phyloP scores from a whole-genome alignment of 2,888 invertebrate genomes.

The Drosophila yooni region DNA sequence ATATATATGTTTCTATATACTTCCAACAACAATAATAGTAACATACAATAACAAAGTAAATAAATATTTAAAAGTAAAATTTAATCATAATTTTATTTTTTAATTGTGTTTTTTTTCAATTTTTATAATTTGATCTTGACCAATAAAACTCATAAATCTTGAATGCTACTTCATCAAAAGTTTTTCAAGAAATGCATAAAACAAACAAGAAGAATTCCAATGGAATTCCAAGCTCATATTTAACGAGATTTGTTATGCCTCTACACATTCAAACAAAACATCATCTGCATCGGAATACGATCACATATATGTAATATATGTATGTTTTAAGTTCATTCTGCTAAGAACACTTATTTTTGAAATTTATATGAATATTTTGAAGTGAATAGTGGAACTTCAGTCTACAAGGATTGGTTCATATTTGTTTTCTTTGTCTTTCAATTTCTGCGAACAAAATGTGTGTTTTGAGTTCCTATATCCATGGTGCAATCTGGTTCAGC shows the following conservation, averaged over 20 bases:
- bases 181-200: too few relatives aligned
- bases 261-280: not conserved
- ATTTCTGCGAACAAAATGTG: not conserved
- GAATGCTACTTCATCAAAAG: not conserved
- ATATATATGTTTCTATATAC: not conserved
- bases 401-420: not conserved
- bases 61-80: not conserved
- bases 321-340: too few relatives aligned
- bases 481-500: slow-evolving; percentile 6
- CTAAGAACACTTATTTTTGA: too few relatives aligned
- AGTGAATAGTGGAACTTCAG: not conserved
- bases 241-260: too few relatives aligned
- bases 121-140: not conserved
- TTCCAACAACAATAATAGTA: not conserved
- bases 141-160: too few relatives aligned
- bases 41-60: not conserved
- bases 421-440: not conserved
- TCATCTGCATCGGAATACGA: not conserved
- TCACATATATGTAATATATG: not conserved
- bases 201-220: too few relatives aligned
- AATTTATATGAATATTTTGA: too few relatives aligned
- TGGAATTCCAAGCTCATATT: too few relatives aligned
- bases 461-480: not conserved
- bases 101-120: not conserved
- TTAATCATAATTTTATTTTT: not conserved